Percentiles rank a stretch among this genome's conserved stretches.
phyloP scores from a whole-genome alignment of 2,113 vertebrate genomes.

The Meles meles region DNA sequence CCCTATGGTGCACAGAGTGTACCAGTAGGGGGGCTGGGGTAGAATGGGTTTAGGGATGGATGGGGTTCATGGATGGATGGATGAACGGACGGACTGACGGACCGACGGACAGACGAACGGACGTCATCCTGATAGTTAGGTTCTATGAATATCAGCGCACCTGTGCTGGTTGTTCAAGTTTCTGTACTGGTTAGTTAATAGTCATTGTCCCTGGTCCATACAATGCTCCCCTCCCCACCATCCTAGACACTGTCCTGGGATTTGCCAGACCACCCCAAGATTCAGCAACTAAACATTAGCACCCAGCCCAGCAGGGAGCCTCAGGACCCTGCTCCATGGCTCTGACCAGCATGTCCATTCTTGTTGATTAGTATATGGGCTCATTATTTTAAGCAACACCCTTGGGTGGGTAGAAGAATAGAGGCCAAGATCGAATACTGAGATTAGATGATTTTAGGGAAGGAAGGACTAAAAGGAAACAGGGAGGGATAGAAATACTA shows the following conservation, averaged over 20 bases:
- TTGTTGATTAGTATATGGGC: background rate
- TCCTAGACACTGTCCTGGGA: background rate
- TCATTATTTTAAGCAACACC: background rate
- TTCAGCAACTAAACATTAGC: background rate
- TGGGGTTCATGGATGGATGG: background rate
- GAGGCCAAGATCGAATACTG: background rate
- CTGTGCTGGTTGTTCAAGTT: background rate
- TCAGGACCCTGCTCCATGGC: constrained; percentile 22
- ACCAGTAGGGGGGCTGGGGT: background rate
- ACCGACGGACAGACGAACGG: too few relatives aligned
- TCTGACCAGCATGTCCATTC: background rate
- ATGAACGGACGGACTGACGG: too few relatives aligned
- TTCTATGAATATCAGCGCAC: background rate
- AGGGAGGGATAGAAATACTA: background rate
- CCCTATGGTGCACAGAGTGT: background rate
- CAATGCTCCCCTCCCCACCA: background rate
- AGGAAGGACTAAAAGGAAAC: background rate
- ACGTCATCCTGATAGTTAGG: background rate
- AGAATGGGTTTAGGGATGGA: background rate
- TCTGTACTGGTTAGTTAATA: background rate
- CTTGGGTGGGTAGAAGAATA: background rate
- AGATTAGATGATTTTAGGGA: background rate
- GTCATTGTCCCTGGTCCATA: background rate
- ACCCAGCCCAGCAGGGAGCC: constrained; percentile 54
- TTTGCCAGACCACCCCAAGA: background rate